These are phyloP conservation scores for Scartelaos histophorus DNA, from an alignment of 2,113 vertebrate genomes.

Conservation along the genomic window DNA sequence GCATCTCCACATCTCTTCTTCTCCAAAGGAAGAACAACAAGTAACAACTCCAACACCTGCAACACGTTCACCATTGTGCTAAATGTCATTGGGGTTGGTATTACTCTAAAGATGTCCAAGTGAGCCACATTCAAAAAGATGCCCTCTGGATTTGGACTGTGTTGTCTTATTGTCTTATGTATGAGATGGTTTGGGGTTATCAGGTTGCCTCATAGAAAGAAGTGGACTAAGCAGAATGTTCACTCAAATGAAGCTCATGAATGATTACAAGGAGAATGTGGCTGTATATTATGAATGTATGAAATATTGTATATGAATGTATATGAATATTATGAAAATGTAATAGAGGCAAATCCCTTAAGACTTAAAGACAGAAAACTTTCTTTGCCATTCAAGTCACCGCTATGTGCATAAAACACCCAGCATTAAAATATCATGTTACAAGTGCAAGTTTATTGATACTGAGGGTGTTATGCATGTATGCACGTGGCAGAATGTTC, in stretches of 20 bases:
- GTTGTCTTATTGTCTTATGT: not conserved
- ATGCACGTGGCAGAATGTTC: too few species aligned
- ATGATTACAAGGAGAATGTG: too few species aligned
- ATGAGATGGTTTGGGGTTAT: too few species aligned
- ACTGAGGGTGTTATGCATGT: too few species aligned
- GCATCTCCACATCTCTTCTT: constrained; percentile 39
- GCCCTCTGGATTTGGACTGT: not conserved
- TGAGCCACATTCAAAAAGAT: not conserved
- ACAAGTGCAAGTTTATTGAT: not conserved
- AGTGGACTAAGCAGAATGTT: too few species aligned
- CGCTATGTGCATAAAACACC: too few species aligned
- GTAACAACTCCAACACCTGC: constrained; percentile 2
- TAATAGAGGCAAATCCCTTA: not conserved
- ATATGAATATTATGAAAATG: too few species aligned
- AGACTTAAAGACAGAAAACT: not conserved
- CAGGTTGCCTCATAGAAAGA: too few species aligned
- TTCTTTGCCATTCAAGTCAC: not conserved
- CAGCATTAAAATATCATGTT: too few species aligned
- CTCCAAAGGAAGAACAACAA: constrained; percentile 17
- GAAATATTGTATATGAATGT: too few species aligned
- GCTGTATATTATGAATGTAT: too few species aligned
- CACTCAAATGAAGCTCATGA: too few species aligned
- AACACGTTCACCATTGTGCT: constrained; percentile 23
- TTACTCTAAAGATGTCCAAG: not conserved
- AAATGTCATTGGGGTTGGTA: not conserved